These are phyloP conservation scores for Sussaba pulchella DNA, from an alignment of 2,888 invertebrate species.

Conservation along the genomic window DNA sequence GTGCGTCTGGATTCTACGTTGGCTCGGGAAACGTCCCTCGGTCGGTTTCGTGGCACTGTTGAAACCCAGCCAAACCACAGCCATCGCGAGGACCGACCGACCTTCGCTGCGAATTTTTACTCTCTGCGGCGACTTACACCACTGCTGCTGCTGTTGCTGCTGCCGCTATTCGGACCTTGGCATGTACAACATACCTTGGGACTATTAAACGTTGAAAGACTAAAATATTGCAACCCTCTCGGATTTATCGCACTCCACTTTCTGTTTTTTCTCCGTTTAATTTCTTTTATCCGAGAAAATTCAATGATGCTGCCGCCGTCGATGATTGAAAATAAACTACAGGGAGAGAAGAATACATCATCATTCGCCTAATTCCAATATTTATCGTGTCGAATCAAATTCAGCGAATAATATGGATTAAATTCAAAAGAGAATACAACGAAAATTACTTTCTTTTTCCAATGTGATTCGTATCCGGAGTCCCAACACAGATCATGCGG, in stretches of 20 bases:
- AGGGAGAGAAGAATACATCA: too few relatives aligned
- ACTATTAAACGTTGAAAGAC: constrained; percentile 35
- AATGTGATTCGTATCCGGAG: too few relatives aligned
- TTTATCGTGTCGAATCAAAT: too few relatives aligned
- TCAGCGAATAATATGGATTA: too few relatives aligned
- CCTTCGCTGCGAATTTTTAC: constrained; percentile 73
- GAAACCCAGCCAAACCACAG: constrained; percentile 82
- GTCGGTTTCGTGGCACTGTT: constrained; percentile 67
- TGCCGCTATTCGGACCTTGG: constrained; percentile 14
- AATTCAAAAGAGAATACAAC: too few relatives aligned
- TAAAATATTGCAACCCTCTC: constrained; percentile 36
- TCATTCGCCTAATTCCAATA: too few relatives aligned
- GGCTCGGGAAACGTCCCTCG: constrained; percentile 23
- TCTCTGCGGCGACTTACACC: constrained; percentile 51
- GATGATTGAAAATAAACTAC: too few relatives aligned
- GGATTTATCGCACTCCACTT: constrained; percentile 23
- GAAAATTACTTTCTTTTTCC: too few relatives aligned
- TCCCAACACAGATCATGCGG: too few relatives aligned
- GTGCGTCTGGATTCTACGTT: constrained; percentile 38
- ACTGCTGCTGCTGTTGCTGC: constrained; percentile 34
- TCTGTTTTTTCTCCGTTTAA: background rate
- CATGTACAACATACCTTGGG: constrained; percentile 25
- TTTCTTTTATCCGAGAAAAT: background rate
- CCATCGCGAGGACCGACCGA: constrained; percentile 72
- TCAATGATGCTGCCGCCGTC: background rate